phyloP scores from a whole-genome alignment of 2,797 vertebrate genomes.

The Emys orbicularis region DNA sequence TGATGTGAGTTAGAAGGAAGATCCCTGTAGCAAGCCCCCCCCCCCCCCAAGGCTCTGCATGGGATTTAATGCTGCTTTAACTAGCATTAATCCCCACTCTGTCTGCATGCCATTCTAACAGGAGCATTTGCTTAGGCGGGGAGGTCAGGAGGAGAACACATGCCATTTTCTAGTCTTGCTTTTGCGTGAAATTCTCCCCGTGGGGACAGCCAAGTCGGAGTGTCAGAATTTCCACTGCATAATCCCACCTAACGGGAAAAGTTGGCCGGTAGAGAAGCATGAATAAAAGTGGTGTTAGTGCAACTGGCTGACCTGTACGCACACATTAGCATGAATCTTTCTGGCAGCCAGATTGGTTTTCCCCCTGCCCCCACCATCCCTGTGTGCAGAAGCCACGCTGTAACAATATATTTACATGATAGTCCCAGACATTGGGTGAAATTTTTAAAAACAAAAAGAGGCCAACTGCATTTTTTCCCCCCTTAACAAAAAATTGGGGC shows the following conservation, averaged over 20 bases:
- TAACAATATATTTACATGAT: not conserved
- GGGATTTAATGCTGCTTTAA: not conserved
- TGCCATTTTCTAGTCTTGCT: fast-evolving
- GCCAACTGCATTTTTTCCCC: not conserved
- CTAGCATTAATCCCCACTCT: not conserved
- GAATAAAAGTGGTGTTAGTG: not conserved
- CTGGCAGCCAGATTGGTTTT: not conserved
- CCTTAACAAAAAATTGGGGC: not conserved
- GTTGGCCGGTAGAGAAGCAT: not conserved
- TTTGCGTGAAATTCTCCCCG: not conserved
- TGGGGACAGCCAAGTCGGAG: not conserved
- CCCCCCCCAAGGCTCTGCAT: fast-evolving
- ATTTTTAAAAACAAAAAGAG: not conserved
- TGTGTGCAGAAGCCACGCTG: not conserved
- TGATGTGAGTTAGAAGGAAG: not conserved
- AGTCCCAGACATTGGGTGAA: not conserved
- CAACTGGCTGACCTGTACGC: fast-evolving
- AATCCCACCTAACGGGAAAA: not conserved
- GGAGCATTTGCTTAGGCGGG: not conserved
- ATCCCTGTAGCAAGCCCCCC: not conserved
- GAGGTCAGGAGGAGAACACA: fast-evolving
- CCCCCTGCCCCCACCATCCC: not conserved
- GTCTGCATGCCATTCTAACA: fast-evolving
- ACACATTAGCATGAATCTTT: not conserved
- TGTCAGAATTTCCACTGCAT: not conserved